phyloP scores from a whole-genome alignment of 2,888 invertebrate genomes.

The Andrena dorsata region DNA sequence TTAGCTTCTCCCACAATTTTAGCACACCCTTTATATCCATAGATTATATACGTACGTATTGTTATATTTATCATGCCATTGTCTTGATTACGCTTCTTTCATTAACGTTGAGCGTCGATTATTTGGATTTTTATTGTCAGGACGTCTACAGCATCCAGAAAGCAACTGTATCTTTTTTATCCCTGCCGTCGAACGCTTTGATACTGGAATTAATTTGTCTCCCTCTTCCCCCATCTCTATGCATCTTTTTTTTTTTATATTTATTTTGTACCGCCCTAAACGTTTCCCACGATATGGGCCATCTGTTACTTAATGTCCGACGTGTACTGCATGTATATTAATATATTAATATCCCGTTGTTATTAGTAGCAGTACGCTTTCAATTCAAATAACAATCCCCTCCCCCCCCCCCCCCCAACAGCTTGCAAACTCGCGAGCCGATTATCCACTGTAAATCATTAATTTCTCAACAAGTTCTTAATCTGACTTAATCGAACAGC shows the following conservation, averaged over 20 bases:
- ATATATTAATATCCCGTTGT: constrained; percentile 49
- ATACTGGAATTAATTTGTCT: constrained; percentile 56
- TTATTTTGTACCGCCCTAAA: constrained; percentile 54
- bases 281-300: constrained; percentile 54
- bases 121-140: constrained; percentile 58
- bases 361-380: constrained; percentile 33
- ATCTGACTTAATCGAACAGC: neutral
- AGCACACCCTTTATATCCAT: constrained; percentile 30
- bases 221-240: constrained; percentile 35
- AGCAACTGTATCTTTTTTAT: constrained; percentile 40
- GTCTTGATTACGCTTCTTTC: constrained; percentile 70
- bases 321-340: constrained; percentile 66
- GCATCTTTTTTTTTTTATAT: constrained; percentile 61
- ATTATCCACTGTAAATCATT: neutral
- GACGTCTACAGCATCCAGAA: constrained; percentile 48
- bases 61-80: constrained; percentile 72
- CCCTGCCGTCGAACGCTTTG: constrained; percentile 51
- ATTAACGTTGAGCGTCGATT: constrained; percentile 70
- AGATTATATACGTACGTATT: constrained; percentile 32
- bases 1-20: neutral
- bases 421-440: constrained; percentile 13
- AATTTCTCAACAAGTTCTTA: neutral
- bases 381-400: constrained; percentile 12
- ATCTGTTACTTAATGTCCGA: constrained; percentile 59
- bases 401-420: neutral